These are phyloP conservation scores for Drosophila albomicans DNA, from an alignment of 1,140 invertebrate genomes.

Conservation along the genomic window DNA sequence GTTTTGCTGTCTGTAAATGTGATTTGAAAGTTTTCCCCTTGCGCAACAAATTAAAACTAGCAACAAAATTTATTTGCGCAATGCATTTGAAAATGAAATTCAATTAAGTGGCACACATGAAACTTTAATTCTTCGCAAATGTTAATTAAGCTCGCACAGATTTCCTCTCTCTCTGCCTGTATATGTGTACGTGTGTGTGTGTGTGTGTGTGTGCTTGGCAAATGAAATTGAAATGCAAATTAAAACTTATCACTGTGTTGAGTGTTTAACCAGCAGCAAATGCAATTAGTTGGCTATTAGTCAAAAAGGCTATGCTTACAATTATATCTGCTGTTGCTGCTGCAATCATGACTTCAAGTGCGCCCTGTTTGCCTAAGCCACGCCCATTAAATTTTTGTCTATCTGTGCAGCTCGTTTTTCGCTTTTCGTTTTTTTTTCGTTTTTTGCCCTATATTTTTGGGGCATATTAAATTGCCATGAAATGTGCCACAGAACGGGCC, in stretches of 20 bases:
- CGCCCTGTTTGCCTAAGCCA: not conserved
- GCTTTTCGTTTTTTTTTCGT: not conserved
- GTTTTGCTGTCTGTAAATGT: constrained; percentile 44
- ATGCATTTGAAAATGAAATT: constrained; percentile 72
- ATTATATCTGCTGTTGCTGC: not conserved
- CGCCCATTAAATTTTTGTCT: constrained; percentile 32
- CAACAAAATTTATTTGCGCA: constrained; percentile 70
- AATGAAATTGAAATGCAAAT: constrained; percentile 57
- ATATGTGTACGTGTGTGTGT: not conserved
- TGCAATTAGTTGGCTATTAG: constrained; percentile 50
- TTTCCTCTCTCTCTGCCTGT: constrained; percentile 9
- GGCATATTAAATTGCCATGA: constrained; percentile 73
- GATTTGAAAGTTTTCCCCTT: constrained; percentile 70
- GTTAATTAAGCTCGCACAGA: constrained; percentile 68
- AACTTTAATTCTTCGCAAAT: constrained; percentile 52
- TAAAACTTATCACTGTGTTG: constrained; percentile 65
- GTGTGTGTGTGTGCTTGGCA: not conserved
- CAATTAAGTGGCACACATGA: constrained; percentile 62
- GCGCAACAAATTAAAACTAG: constrained; percentile 68
- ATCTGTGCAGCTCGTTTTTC: not conserved
- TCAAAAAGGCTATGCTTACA: constrained; percentile 7
- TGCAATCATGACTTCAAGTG: constrained; percentile 4
- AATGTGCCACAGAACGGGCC: constrained; percentile 76
- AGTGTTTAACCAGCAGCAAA: constrained; percentile 49
- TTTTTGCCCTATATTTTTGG: constrained; percentile 27